Evolutionary conservation across 2,888 invertebrate genomes (phyloP).

Genomic region (Eretmocerus hayati): DNA sequence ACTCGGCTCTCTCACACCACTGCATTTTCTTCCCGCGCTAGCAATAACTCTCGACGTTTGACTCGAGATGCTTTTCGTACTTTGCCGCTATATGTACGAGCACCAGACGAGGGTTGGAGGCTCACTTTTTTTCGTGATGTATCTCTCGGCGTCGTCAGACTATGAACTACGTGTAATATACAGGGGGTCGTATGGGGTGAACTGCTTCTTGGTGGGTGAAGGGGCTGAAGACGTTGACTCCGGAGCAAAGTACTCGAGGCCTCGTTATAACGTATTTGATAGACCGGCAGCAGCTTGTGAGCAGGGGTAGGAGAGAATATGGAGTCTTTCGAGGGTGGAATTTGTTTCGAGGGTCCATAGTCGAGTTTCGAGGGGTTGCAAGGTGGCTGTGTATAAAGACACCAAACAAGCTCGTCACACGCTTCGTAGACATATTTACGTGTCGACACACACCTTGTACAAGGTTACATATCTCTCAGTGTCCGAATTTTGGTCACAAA

Average conservation of each 20-base stretch:
- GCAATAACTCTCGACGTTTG: slow-evolving; percentile 4
- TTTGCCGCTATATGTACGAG: too few relatives aligned
- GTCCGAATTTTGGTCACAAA: too few relatives aligned
- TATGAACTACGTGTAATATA: too few relatives aligned
- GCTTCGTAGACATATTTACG: too few relatives aligned
- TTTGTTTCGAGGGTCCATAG: slow-evolving; percentile 26
- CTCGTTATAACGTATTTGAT: slow-evolving; percentile 14
- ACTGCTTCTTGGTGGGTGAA: neutral
- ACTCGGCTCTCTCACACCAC: neutral
- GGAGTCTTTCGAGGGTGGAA: slow-evolving; percentile 14
- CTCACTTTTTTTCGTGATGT: neutral
- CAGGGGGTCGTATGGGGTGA: neutral
- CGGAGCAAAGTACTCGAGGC: neutral
- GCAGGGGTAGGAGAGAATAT: neutral
- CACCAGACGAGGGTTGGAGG: neutral
- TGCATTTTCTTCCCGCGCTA: neutral
- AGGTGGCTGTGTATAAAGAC: slow-evolving; percentile 20
- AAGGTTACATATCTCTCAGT: too few relatives aligned
- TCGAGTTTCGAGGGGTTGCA: slow-evolving; percentile 12
- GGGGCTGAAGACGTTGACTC: neutral
- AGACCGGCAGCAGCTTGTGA: neutral
- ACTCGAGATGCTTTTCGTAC: too few relatives aligned
- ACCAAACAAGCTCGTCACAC: slow-evolving; percentile 12
- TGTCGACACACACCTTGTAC: too few relatives aligned
- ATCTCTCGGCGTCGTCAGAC: too few relatives aligned